Conservation (phyloP, 2,888 invertebrate genomes). For the Oxyteleia sp. region DNA sequence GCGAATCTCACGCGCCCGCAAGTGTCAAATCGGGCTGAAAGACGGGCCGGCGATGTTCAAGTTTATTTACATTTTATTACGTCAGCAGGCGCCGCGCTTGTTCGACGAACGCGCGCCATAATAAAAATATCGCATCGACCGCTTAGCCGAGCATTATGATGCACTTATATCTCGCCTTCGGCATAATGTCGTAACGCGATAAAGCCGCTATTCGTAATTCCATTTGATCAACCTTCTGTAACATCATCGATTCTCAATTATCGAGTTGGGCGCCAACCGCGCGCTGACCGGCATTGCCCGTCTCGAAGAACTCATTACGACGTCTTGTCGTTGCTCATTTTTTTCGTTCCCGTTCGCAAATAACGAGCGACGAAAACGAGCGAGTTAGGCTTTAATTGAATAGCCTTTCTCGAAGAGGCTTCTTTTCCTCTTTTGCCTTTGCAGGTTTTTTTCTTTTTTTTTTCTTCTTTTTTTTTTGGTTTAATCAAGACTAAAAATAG, state of each 20-base stretch:
- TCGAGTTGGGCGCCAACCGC: conserved; percentile 19
- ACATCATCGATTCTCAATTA: conserved; percentile 61
- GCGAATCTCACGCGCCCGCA: not conserved
- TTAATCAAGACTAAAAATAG: conserved; percentile 54
- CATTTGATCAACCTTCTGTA: conserved; percentile 59
- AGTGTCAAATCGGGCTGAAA: not conserved
- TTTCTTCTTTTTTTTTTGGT: conserved; percentile 16
- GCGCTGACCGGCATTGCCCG: not conserved
- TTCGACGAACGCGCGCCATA: conserved; percentile 17
- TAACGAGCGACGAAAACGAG: conserved; percentile 26
- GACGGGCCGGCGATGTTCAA: not conserved
- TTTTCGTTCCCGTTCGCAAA: conserved; percentile 34
- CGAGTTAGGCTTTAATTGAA: conserved; percentile 33
- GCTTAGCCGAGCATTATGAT: conserved; percentile 23
- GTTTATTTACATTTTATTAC: conserved; percentile 47
- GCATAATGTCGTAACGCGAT: conserved; percentile 48
- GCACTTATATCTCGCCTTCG: conserved; percentile 48
- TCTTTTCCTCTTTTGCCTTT: not conserved
- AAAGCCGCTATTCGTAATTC: conserved; percentile 55
- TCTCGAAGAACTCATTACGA: conserved; percentile 28
- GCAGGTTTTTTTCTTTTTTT: conserved; percentile 4
- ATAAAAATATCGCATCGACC: conserved; percentile 60
- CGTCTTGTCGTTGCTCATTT: conserved; percentile 32
- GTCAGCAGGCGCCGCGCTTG: conserved; percentile 16
- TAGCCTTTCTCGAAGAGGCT: conserved; percentile 5